Percentiles rank a stretch among this genome's conserved stretches.
Conservation (phyloP, 1,140 invertebrate genomes). For the Oscheius sp. region DNA sequence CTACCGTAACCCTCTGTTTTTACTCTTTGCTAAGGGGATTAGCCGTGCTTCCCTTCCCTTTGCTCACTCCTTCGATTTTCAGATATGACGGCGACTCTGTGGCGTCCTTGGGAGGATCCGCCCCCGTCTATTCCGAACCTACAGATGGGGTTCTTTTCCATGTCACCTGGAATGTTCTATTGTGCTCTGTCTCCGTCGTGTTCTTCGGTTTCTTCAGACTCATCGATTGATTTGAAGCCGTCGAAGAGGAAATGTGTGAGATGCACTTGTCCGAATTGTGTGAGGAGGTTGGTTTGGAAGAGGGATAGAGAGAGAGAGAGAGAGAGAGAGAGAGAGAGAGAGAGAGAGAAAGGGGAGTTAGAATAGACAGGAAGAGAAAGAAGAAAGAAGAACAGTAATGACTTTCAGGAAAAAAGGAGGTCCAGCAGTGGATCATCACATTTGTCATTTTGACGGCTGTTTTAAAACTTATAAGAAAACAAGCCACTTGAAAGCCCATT, state of each 20-base stretch:
- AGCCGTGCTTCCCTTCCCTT: no score
- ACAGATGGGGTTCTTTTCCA: background rate
- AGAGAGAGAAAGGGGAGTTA: no score
- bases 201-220: background rate
- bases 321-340: no score
- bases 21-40: no score
- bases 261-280: background rate
- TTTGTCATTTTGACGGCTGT: background rate
- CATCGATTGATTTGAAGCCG: background rate
- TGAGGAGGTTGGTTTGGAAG: no score
- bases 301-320: no score
- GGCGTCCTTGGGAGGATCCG: conserved; percentile 1
- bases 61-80: no score
- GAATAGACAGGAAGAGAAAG: no score
- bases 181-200: background rate
- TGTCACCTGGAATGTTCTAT: background rate
- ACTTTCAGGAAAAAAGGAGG: background rate
- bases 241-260: background rate
- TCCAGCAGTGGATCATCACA: background rate
- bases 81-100: background rate
- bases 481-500: conserved; percentile 1
- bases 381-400: no score
- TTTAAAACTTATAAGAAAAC: background rate
- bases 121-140: background rate
- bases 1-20: no score